Evolutionary conservation across 2,888 invertebrate genomes (phyloP).

Genomic region (Tenthredo distinguenda): DNA sequence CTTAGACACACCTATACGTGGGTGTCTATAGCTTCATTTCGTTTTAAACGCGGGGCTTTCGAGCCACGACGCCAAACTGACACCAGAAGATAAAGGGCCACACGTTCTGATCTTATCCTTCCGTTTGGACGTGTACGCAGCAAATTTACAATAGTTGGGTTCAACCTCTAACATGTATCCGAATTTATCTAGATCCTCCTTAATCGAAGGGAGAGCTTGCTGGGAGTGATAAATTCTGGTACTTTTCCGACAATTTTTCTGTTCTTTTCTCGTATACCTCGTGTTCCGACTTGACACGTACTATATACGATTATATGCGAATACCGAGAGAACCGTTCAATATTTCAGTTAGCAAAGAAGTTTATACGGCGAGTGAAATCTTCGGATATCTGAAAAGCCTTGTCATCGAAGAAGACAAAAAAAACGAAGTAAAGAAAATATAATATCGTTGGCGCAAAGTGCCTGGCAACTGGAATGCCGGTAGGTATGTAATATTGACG

Average conservation of each 20-base stretch:
- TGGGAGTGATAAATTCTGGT: constrained; percentile 8
- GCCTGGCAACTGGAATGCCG: constrained; percentile 33
- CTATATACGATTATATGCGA: not conserved
- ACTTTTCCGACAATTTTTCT: not conserved
- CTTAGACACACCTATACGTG: not conserved
- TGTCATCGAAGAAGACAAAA: not conserved
- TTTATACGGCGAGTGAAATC: not conserved
- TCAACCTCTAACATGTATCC: not conserved
- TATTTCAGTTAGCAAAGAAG: not conserved
- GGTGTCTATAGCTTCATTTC: not conserved
- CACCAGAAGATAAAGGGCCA: constrained; percentile 22
- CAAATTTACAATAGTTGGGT: constrained; percentile 30
- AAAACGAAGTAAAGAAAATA: not conserved
- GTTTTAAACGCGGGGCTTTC: not conserved
- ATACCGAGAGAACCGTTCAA: not conserved
- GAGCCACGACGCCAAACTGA: not conserved
- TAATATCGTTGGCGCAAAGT: constrained; percentile 18
- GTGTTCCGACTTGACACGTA: not conserved
- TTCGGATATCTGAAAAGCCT: not conserved
- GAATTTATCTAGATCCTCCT: constrained; percentile 5
- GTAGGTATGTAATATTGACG: constrained; percentile 46
- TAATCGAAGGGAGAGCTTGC: not conserved
- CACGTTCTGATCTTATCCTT: constrained; percentile 33
- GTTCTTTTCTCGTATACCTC: not conserved
- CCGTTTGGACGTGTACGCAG: not conserved